Evolutionary conservation across 1,140 invertebrate genomes (phyloP), one percentile per base, ranked within the genome.

Genomic region (Pogonus chalceus): DNA sequence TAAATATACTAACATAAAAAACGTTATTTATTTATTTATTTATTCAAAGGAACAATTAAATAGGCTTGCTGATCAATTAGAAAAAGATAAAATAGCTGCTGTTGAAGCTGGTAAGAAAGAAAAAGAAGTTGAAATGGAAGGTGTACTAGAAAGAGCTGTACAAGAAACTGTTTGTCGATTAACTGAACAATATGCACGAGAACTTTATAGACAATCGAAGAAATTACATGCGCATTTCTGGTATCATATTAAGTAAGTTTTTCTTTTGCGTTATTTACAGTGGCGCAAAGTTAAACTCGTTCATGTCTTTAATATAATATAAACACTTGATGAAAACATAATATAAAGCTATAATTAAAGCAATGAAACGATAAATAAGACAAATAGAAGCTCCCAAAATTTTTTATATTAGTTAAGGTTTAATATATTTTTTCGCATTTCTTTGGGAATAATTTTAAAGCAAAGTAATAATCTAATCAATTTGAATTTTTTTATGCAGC

Each of bases 111-210:
- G 56, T 31, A 56, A 57, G 10, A 58, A 61, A 49, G 53, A 66
- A 50, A 48, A 66, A 18, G 64, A 68, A 26, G 50, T 58, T 51
- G 59, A 63, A 14, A 57, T 69, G 49, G 51, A 63, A 7, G 51
- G 59, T 51, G 60, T 65, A 60, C 56, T 69, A 22, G 59, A 65
- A 4, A 54, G 61, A 4, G 61, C 67, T 3, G 62, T 62, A 3
- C 48, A 59, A 14, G 55, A 66, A 47, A 65, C 70, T 57, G 53
- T 67, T 14, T 56, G 62, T 39, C 67, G 61, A 56, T 55, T 74
- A 31, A 64, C 62, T 0, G 59, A 61, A 20, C 61, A 72, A 55
- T 68, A 72, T n/a, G 57, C 65, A n/a, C 53, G 60, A 22, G 60
- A 69, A 49, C 62, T 71, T 24, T 57, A 68, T 1, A 47, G 60